A percentile compares a stretch with the other conserved stretches of the same genome.
These are phyloP conservation scores for Zaprionus tsacasi DNA, from an alignment of 1,140 invertebrate species.

Conservation along the genomic window DNA sequence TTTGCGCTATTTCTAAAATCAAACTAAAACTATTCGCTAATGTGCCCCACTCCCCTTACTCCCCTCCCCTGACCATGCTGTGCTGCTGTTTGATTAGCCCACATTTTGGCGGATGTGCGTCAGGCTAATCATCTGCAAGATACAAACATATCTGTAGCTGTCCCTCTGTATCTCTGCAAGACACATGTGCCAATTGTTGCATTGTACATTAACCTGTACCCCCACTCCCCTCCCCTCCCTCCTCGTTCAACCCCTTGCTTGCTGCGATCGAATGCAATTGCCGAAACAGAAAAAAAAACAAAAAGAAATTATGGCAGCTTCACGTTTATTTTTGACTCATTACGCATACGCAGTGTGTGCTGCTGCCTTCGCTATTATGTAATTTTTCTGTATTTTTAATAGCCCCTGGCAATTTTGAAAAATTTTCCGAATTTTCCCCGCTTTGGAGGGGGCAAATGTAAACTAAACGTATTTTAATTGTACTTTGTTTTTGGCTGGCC, in stretches of 20 bases:
- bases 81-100: slow-evolving; percentile 62
- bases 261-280: slow-evolving; percentile 37
- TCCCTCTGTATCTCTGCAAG: slow-evolving; percentile 7
- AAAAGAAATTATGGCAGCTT: slow-evolving; percentile 46
- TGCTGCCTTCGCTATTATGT: slow-evolving; percentile 60
- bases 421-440: neutral
- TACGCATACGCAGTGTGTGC: slow-evolving; percentile 67
- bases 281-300: neutral
- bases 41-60: neutral
- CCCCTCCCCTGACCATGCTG: too few species aligned
- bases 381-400: slow-evolving; percentile 63
- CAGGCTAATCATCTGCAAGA: slow-evolving; percentile 46
- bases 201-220: slow-evolving; percentile 52
- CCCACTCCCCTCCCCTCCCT: neutral
- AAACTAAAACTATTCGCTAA: slow-evolving; percentile 59
- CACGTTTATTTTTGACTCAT: slow-evolving; percentile 72
- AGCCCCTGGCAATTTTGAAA: slow-evolving; percentile 33
- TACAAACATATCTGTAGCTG: neutral
- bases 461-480: slow-evolving; percentile 74
- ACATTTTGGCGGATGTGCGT: slow-evolving; percentile 73
- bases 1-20: slow-evolving; percentile 74
- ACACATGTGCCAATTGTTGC: slow-evolving; percentile 72
- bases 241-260: too few species aligned
- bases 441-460: slow-evolving; percentile 54
- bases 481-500: slow-evolving; percentile 57